Percentiles rank a stretch among this genome's conserved stretches.
phyloP scores from a whole-genome alignment of 92 coral and sea anemone genomes.

The Epizoanthus rinbou region DNA sequence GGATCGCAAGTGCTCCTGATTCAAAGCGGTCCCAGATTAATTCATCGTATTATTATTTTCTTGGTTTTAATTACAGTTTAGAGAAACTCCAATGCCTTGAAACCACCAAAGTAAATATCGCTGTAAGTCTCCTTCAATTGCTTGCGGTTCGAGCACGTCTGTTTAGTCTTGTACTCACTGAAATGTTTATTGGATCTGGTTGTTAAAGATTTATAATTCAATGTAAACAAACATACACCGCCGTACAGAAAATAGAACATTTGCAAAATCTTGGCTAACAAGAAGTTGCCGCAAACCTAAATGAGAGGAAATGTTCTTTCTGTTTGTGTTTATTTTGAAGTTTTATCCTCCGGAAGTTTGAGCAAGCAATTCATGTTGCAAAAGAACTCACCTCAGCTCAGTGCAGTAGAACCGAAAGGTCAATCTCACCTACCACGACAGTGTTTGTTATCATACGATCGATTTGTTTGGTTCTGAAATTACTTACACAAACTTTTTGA shows the following conservation, averaged over 20 bases:
- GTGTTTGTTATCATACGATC: slow-evolving; percentile 45
- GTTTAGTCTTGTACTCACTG: slow-evolving; percentile 70
- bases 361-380: slow-evolving; percentile 1
- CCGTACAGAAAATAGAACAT: slow-evolving; percentile 34
- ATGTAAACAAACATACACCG: slow-evolving; percentile 77
- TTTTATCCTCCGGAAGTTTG: slow-evolving; percentile 20
- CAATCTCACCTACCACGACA: slow-evolving; percentile 40
- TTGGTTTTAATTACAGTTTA: slow-evolving; percentile 76
- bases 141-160: slow-evolving; percentile 65
- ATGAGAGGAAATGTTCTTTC: slow-evolving; percentile 21
- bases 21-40: slow-evolving; percentile 54
- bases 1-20: slow-evolving; percentile 16
- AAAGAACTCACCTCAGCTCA: slow-evolving; percentile 5
- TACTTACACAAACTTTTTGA: slow-evolving; percentile 49
- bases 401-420: slow-evolving; percentile 34
- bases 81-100: slow-evolving; percentile 68
- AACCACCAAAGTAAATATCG: slow-evolving; percentile 74
- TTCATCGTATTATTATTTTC: slow-evolving; percentile 63
- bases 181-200: slow-evolving; percentile 77
- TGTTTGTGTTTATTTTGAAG: slow-evolving; percentile 20
- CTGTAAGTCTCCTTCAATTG: slow-evolving; percentile 56
- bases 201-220: slow-evolving; percentile 83
- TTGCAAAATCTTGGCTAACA: slow-evolving; percentile 18
- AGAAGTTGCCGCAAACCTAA: slow-evolving; percentile 20
- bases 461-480: slow-evolving; percentile 45